phyloP scores from a whole-genome alignment of 1,140 invertebrate genomes.

The Caenorhabditis remanei region DNA sequence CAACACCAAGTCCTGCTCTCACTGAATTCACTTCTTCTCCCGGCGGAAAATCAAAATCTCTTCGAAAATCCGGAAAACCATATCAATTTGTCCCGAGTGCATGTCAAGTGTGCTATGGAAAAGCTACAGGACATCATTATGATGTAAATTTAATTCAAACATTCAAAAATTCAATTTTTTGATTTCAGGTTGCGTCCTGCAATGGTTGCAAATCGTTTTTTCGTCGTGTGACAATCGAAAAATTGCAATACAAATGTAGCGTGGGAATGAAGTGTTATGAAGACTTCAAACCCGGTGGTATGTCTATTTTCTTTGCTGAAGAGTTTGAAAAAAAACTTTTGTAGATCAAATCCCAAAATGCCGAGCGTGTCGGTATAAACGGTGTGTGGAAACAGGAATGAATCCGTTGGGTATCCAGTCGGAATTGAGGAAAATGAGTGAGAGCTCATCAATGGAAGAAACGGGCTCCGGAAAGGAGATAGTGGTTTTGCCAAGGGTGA shows the following conservation, averaged over 20 bases:
- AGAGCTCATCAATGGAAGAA: background rate
- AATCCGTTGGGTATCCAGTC: constrained; percentile 28
- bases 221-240: constrained; percentile 6
- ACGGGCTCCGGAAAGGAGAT: background rate
- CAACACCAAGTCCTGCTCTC: background rate
- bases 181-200: background rate
- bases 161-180: background rate
- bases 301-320: background rate
- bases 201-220: constrained; percentile 35
- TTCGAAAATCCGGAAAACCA: constrained; percentile 29
- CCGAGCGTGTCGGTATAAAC: constrained; percentile 20
- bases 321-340: background rate
- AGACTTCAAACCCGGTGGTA: constrained; percentile 3
- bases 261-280: background rate
- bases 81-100: constrained; percentile 42
- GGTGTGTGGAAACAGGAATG: constrained; percentile 4
- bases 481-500: constrained; percentile 22
- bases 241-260: constrained; percentile 5
- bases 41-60: background rate
- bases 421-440: background rate
- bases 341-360: constrained; percentile 15
- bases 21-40: background rate
- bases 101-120: constrained; percentile 35
- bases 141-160: constrained; percentile 22
- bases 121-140: constrained; percentile 43